Conservation (phyloP, 2,888 invertebrate species). For the Eucriotettix oculatus region DNA sequence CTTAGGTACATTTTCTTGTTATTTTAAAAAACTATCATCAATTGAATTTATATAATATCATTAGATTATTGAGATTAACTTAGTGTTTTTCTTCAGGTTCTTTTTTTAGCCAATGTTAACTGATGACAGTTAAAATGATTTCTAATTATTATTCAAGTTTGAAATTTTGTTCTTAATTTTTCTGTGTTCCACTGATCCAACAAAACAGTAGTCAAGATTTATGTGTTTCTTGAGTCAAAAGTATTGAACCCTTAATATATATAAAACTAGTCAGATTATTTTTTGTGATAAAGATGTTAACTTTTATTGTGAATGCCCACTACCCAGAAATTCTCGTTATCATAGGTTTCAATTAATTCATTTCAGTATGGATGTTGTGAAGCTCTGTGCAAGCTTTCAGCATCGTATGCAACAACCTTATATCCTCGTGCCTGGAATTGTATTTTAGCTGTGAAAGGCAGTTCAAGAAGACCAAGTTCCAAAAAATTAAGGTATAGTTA, state of each 20-base stretch:
- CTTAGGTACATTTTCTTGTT: background rate
- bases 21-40: too few species aligned
- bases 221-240: too few species aligned
- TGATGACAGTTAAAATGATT: too few species aligned
- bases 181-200: too few species aligned
- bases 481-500: too few species aligned
- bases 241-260: background rate
- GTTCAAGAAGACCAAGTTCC: background rate
- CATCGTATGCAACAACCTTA: conserved; percentile 46
- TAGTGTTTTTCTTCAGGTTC: too few species aligned
- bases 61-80: too few species aligned
- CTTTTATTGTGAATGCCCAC: background rate
- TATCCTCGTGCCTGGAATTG: conserved; percentile 52
- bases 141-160: too few species aligned
- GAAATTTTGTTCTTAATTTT: background rate
- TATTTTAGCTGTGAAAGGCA: conserved; percentile 14
- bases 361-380: conserved; percentile 48
- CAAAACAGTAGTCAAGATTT: too few species aligned
- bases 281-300: background rate
- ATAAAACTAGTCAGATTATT: background rate
- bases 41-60: too few species aligned
- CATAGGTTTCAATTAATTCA: too few species aligned
- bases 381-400: conserved; percentile 47
- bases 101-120: too few species aligned
- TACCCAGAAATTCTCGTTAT: background rate